Conservation (phyloP, 2,888 invertebrate genomes). For the Thecocarcelia acutangulata region DNA sequence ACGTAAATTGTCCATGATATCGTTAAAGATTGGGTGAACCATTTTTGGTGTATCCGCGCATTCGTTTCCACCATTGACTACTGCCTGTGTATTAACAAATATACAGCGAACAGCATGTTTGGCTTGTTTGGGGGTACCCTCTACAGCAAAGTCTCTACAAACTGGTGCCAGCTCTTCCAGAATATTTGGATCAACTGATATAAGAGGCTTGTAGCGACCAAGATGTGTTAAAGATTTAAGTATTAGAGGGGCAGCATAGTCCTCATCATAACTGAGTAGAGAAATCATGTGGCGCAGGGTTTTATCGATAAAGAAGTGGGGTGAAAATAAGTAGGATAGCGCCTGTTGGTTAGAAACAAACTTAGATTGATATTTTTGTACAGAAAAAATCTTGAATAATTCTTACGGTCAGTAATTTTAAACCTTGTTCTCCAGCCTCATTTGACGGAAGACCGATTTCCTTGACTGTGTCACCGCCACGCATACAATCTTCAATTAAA, state of each 20-base stretch:
- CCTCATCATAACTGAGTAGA: conserved; percentile 86
- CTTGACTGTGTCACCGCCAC: conserved; percentile 86
- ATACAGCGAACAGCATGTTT: conserved; percentile 97
- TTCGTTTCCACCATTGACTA: conserved; percentile 66
- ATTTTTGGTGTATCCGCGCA: conserved; percentile 73
- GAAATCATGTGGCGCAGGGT: conserved; percentile 90
- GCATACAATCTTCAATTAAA: conserved; percentile 87
- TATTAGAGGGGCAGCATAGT: conserved; percentile 89
- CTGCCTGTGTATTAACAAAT: conserved; percentile 87
- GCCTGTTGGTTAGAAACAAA: conserved; percentile 72
- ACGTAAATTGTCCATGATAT: conserved; percentile 90
- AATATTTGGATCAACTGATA: conserved; percentile 88
- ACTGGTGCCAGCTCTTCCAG: conserved; percentile 91
- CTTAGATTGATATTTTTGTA: neutral
- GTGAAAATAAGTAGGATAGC: conserved; percentile 94
- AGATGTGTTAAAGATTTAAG: conserved; percentile 92
- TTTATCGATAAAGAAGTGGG: conserved; percentile 93
- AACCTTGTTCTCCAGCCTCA: conserved; percentile 93
- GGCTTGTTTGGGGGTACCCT: conserved; percentile 96
- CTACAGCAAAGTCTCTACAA: conserved; percentile 93
- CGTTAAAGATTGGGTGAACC: conserved; percentile 89
- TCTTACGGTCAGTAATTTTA: conserved; percentile 90
- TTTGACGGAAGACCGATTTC: conserved; percentile 90
- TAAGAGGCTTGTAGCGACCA: conserved; percentile 92
- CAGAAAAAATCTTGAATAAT: neutral